These are phyloP conservation scores for Theropithecus gelada DNA, from an alignment of 2,113 vertebrate genomes.

Conservation along the genomic window DNA sequence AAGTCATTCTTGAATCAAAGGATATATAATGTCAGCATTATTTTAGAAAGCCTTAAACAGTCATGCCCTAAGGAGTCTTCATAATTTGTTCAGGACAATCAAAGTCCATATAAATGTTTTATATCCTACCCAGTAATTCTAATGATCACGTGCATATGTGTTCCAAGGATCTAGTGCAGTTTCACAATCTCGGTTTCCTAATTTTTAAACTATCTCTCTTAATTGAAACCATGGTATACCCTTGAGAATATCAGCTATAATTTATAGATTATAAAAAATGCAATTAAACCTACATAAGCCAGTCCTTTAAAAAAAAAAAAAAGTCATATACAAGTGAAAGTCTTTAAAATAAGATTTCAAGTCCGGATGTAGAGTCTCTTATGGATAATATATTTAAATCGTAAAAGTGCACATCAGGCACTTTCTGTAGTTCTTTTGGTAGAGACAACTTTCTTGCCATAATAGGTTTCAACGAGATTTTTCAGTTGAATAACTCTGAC, in stretches of 20 bases:
- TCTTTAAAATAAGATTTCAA: slow-evolving; percentile 20
- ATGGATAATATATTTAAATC: not conserved
- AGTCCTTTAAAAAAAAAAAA: not conserved
- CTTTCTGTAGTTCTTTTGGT: not conserved
- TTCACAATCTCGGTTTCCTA: slow-evolving; percentile 36
- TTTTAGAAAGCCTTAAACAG: slow-evolving; percentile 43
- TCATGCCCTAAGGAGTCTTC: not conserved
- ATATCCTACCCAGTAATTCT: slow-evolving; percentile 46
- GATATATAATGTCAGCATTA: not conserved
- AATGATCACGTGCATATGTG: slow-evolving; percentile 44
- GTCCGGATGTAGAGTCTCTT: not conserved
- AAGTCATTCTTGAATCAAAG: slow-evolving; percentile 31
- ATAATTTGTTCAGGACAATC: slow-evolving; percentile 51
- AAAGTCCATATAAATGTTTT: slow-evolving; percentile 48
- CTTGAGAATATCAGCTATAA: slow-evolving; percentile 57
- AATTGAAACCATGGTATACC: slow-evolving; percentile 25
- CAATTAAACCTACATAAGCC: slow-evolving; percentile 16
- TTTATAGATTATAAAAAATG: slow-evolving; percentile 59
- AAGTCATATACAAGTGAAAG: not conserved
- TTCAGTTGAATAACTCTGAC: slow-evolving; percentile 20
- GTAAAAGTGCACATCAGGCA: not conserved
- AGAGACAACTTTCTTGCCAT: not conserved
- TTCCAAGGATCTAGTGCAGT: slow-evolving; percentile 32
- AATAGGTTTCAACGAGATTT: slow-evolving; percentile 5
- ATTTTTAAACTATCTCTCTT: slow-evolving; percentile 45